Percentiles rank a stretch among this genome's conserved stretches.
Evolutionary conservation across 2,113 vertebrate species (phyloP).

Genomic region (Ictalurus furcatus): DNA sequence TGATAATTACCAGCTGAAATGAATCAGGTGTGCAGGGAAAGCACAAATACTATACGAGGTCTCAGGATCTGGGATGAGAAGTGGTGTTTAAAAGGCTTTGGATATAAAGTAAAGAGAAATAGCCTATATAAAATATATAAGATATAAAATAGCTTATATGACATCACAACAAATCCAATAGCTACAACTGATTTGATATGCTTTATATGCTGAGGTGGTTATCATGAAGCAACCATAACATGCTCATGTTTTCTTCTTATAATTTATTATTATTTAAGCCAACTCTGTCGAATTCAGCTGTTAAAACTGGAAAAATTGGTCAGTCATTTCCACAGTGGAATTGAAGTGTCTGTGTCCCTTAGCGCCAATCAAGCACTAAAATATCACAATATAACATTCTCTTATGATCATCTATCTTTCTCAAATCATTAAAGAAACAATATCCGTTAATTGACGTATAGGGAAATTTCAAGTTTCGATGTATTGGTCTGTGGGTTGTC

Average conservation of each 20-base stretch:
- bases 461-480: neutral
- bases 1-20: neutral
- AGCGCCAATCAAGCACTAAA: neutral
- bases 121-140: neutral
- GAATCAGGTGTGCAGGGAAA: slow-evolving; percentile 17
- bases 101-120: neutral
- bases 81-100: neutral
- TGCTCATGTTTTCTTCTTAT: neutral
- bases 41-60: neutral
- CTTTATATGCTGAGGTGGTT: neutral
- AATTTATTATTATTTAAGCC: neutral
- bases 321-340: neutral
- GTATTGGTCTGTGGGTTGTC: slow-evolving; percentile 7
- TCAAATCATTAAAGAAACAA: slow-evolving; percentile 21
- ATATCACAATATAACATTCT: neutral
- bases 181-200: neutral
- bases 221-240: neutral
- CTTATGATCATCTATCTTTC: neutral
- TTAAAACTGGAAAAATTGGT: neutral
- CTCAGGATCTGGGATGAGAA: no score
- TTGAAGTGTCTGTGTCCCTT: neutral
- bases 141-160: neutral
- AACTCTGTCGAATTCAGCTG: neutral
- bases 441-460: neutral
- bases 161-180: neutral